Percentiles rank a stretch among this genome's conserved stretches.
These are phyloP conservation scores for Zaprionus lineosus DNA, from an alignment of 2,888 invertebrate genomes.

Conservation along the genomic window DNA sequence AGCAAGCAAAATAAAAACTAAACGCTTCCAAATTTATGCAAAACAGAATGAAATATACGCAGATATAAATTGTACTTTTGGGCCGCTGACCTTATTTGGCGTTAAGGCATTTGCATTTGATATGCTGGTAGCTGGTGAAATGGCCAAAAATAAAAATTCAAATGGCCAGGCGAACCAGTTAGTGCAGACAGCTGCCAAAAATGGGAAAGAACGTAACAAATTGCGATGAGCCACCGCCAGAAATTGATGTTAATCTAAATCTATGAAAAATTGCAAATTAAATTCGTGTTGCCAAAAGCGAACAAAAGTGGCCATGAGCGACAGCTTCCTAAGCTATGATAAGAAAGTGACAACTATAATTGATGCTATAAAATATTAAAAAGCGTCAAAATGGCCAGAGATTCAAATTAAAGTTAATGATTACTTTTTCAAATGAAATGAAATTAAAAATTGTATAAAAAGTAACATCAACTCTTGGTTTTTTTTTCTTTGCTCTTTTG, in stretches of 20 bases:
- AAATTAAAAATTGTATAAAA: too few species aligned
- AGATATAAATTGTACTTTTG: constrained; percentile 23
- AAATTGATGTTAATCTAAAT: constrained; percentile 47
- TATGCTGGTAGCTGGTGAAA: constrained; percentile 37
- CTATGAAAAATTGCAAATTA: constrained; percentile 46
- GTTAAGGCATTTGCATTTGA: constrained; percentile 54
- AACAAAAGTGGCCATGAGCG: constrained; percentile 15
- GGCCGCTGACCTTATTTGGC: constrained; percentile 54
- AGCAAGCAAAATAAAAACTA: constrained; percentile 11
- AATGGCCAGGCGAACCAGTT: constrained; percentile 32
- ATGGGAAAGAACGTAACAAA: constrained; percentile 4
- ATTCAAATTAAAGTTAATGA: not conserved
- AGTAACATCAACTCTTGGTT: too few species aligned
- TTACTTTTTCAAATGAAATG: too few species aligned
- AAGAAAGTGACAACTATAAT: constrained; percentile 7
- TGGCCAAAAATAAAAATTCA: constrained; percentile 43
- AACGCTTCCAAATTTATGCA: constrained; percentile 1
- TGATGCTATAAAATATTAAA: not conserved
- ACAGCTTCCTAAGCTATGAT: constrained; percentile 5
- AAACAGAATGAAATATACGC: constrained; percentile 23
- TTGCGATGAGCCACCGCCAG: not conserved
- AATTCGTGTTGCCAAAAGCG: not conserved
- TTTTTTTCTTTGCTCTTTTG: too few species aligned
- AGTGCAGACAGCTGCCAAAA: constrained; percentile 18
- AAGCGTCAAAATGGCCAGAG: constrained; percentile 2